Conservation (phyloP, 2,797 vertebrate species). For the Allobates femoralis region DNA sequence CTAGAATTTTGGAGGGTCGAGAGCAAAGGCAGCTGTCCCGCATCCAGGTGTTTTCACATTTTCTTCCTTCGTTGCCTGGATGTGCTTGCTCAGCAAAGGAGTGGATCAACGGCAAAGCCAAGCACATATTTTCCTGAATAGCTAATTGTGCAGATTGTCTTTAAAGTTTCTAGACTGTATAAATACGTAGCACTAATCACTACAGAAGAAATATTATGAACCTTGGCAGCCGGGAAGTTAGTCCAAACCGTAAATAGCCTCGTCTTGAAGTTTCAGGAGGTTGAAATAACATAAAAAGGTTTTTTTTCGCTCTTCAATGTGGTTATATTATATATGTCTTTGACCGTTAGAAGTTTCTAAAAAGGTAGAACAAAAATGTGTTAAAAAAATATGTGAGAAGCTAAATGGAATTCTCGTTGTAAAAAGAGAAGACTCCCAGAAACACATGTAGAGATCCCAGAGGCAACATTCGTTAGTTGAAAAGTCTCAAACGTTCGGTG, state of each 20-base stretch:
- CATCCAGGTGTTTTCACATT: conserved; percentile 45
- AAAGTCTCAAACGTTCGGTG: neutral
- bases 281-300: neutral
- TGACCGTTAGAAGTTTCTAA: neutral
- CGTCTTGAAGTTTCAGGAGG: neutral
- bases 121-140: conserved; percentile 59
- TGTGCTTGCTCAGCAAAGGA: conserved; percentile 56
- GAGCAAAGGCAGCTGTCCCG: neutral
- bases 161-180: conserved; percentile 37
- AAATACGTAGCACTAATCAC: conserved; percentile 28
- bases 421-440: no score
- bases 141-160: conserved; percentile 60
- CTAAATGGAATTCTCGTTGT: neutral
- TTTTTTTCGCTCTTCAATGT: neutral
- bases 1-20: neutral
- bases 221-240: conserved; percentile 8
- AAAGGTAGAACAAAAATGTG: neutral
- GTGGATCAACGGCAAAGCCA: conserved; percentile 36
- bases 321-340: conserved; percentile 7
- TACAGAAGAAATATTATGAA: conserved; percentile 23
- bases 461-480: neutral
- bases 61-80: conserved; percentile 6
- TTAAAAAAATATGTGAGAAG: neutral
- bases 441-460: no score
- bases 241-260: conserved; percentile 7